Conservation (phyloP, 1,140 invertebrate species). For the Drosophila cardini region DNA sequence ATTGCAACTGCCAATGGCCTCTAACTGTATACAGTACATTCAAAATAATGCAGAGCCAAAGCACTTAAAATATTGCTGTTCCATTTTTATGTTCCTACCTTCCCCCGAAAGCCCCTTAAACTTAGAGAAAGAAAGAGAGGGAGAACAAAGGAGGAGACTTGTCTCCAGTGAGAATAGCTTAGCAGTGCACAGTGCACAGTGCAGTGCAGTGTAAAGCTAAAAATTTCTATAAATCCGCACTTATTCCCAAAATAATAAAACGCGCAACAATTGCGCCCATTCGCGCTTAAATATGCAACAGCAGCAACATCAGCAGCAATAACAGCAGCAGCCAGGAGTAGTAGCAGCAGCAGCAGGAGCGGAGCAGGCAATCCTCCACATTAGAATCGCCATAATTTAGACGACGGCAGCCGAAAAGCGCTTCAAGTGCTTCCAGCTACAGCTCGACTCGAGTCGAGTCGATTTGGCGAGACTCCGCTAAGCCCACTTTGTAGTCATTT, state of each 20-base stretch:
- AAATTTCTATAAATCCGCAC: constrained; percentile 80
- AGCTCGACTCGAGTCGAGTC: constrained; percentile 36
- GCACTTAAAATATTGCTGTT: constrained; percentile 40
- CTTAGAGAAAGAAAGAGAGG: constrained; percentile 19
- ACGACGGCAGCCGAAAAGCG: constrained; percentile 53
- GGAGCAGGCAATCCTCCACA: constrained; percentile 41
- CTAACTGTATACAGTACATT: constrained; percentile 31
- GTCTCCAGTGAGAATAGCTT: constrained; percentile 29
- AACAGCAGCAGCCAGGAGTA: constrained; percentile 17
- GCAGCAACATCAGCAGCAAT: constrained; percentile 16
- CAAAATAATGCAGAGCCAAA: constrained; percentile 7
- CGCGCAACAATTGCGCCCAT: constrained; percentile 77
- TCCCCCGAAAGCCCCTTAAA: constrained; percentile 2
- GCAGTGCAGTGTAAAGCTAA: constrained; percentile 44
- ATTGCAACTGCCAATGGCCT: constrained; percentile 38
- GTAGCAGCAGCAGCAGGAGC: constrained; percentile 26
- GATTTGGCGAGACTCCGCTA: constrained; percentile 52
- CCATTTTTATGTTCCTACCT: constrained; percentile 22
- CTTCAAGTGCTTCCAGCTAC: constrained; percentile 32
- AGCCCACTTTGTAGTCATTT: constrained; percentile 82
- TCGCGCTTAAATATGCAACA: constrained; percentile 76
- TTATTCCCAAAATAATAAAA: constrained; percentile 82
- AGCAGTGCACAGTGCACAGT: constrained; percentile 21
- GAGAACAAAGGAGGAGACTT: constrained; percentile 1
- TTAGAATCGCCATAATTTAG: constrained; percentile 78